These are phyloP conservation scores for Siphlonurus alternatus DNA, from an alignment of 2,888 invertebrate genomes.

Conservation along the genomic window DNA sequence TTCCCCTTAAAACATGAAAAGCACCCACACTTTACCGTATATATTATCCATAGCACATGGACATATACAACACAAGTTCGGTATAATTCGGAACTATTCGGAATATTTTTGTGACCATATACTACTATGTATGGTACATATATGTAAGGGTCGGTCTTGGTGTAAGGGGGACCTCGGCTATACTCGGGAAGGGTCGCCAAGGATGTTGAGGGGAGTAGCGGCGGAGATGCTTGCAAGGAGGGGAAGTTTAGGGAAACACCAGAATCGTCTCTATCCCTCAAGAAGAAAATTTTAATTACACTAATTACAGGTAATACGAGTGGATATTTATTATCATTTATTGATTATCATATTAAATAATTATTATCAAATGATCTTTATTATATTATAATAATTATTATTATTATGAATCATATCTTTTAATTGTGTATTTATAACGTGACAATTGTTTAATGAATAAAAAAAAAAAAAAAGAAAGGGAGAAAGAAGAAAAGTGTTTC, in stretches of 20 bases:
- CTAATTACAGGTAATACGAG: background rate
- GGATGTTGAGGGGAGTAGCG: background rate
- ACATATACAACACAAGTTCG: too few relatives aligned
- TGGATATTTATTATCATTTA: background rate
- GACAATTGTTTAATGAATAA: too few relatives aligned
- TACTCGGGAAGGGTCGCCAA: background rate
- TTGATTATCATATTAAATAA: too few relatives aligned
- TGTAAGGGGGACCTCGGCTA: background rate
- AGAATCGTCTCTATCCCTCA: background rate
- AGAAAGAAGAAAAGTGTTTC: background rate
- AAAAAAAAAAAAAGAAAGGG: too few relatives aligned
- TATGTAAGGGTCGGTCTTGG: background rate
- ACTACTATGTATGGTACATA: background rate
- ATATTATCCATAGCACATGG: background rate
- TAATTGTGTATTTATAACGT: too few relatives aligned
- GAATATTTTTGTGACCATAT: background rate
- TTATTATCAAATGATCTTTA: too few relatives aligned
- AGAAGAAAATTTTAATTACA: background rate
- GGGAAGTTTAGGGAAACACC: background rate
- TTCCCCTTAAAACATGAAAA: background rate
- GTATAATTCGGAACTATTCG: background rate
- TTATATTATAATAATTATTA: too few relatives aligned
- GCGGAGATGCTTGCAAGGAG: background rate
- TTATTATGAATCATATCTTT: too few relatives aligned
- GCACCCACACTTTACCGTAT: background rate